phyloP scores from a whole-genome alignment of 1,140 invertebrate species.

The Anthonomus grandis region DNA sequence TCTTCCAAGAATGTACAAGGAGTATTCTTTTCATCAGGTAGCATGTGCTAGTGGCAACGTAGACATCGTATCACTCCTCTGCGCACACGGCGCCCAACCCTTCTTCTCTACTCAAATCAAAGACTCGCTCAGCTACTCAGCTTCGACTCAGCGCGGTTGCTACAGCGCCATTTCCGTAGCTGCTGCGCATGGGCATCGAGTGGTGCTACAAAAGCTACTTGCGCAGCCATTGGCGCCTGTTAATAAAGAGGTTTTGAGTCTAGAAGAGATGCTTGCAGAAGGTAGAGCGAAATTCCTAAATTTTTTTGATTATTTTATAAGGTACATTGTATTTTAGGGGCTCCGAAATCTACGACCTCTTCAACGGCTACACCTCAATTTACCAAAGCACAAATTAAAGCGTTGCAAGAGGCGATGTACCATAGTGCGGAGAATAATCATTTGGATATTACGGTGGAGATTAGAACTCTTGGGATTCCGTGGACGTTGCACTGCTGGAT shows the following conservation, averaged over 20 bases:
- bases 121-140: slow-evolving; percentile 80
- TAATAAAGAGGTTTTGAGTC: slow-evolving; percentile 72
- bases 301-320: background rate
- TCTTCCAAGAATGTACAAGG: too few relatives aligned
- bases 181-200: slow-evolving; percentile 77
- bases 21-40: slow-evolving; percentile 56
- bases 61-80: slow-evolving; percentile 74
- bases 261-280: slow-evolving; percentile 89
- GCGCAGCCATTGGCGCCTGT: slow-evolving; percentile 69
- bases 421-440: slow-evolving; percentile 87
- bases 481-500: slow-evolving; percentile 92
- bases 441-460: slow-evolving; percentile 81
- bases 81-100: slow-evolving; percentile 80
- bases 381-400: slow-evolving; percentile 79
- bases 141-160: slow-evolving; percentile 77
- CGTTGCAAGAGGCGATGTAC: slow-evolving; percentile 89
- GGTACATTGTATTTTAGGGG: slow-evolving; percentile 24
- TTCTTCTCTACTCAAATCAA: slow-evolving; percentile 81
- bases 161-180: slow-evolving; percentile 84
- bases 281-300: slow-evolving; percentile 50
- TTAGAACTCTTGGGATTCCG: slow-evolving; percentile 75
- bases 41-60: slow-evolving; percentile 77
- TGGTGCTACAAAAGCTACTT: slow-evolving; percentile 72
- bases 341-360: slow-evolving; percentile 30
- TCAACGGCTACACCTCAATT: slow-evolving; percentile 54